A percentile compares a stretch with the other conserved stretches of the same genome.
Conservation (phyloP, 2,888 invertebrate species). For the Stenurella melanura region DNA sequence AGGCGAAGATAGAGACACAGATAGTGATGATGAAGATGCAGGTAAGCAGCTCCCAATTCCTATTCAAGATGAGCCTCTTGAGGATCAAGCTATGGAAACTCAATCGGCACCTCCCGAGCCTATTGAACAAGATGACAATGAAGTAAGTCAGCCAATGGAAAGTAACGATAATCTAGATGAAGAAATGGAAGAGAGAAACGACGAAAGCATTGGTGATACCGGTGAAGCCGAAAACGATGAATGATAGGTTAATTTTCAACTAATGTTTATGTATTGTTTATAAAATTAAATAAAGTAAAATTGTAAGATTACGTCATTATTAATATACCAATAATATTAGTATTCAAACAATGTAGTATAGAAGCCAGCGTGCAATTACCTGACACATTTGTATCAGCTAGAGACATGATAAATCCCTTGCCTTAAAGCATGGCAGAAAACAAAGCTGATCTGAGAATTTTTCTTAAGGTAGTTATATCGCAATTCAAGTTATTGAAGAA, state of each 20-base stretch:
- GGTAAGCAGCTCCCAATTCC: constrained; percentile 67
- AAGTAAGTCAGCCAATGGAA: constrained; percentile 10
- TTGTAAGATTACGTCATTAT: too few species aligned
- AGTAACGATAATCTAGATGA: constrained; percentile 42
- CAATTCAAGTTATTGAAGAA: too few species aligned
- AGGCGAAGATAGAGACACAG: constrained; percentile 79
- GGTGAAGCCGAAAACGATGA: constrained; percentile 65
- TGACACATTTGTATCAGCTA: too few species aligned
- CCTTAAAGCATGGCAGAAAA: too few species aligned
- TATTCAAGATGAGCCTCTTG: constrained; percentile 71
- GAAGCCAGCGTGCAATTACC: too few species aligned
- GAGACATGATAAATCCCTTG: too few species aligned
- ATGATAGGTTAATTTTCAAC: constrained; percentile 41
- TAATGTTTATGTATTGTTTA: too few species aligned
- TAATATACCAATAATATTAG: too few species aligned
- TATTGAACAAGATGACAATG: constrained; percentile 11
- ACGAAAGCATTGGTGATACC: constrained; percentile 56
- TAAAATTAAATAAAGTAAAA: too few species aligned
- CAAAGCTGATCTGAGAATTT: too few species aligned
- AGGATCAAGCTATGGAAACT: constrained; percentile 50
- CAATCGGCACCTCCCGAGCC: constrained; percentile 23
- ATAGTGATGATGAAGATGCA: constrained; percentile 76
- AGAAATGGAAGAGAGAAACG: constrained; percentile 47
- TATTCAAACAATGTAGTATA: too few species aligned
- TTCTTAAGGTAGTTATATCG: too few species aligned